Conservation (phyloP, 2,113 vertebrate species). For the Campylomormyrus numenius region DNA sequence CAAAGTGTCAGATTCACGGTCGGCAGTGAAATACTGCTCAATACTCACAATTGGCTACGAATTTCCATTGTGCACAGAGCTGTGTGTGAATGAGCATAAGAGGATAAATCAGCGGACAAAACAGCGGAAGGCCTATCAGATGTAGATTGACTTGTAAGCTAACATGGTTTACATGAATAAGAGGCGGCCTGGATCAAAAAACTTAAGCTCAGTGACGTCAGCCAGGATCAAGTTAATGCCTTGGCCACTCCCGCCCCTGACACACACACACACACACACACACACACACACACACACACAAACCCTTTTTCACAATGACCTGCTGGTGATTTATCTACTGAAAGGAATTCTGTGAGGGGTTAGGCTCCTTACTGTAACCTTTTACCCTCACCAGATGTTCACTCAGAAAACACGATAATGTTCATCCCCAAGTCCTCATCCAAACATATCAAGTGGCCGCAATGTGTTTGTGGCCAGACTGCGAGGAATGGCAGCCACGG, state of each 20-base stretch:
- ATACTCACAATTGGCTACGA: background rate
- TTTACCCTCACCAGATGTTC: constrained; percentile 72
- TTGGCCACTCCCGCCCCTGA: background rate
- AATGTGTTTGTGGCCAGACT: constrained; percentile 54
- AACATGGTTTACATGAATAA: background rate
- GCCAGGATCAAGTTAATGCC: background rate
- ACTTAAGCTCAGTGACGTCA: background rate
- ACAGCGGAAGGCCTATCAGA: background rate
- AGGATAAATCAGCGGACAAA: background rate
- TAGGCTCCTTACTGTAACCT: constrained; percentile 69
- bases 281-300: constrained; percentile 1
- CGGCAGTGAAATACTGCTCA: background rate
- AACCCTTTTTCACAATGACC: constrained; percentile 48
- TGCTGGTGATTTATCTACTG: constrained; percentile 70
- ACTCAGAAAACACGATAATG: constrained; percentile 62
- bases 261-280: background rate
- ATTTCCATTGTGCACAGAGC: background rate
- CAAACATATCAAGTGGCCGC: constrained; percentile 67
- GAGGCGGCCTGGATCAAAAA: background rate
- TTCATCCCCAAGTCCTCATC: constrained; percentile 61
- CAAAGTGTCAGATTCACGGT: background rate
- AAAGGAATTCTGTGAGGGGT: constrained; percentile 67
- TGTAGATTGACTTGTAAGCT: constrained; percentile 1
- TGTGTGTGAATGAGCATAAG: background rate
- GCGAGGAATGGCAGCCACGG: constrained; percentile 52